Conservation (phyloP, 2,113 vertebrate genomes). For the Sebastes fasciatus region DNA sequence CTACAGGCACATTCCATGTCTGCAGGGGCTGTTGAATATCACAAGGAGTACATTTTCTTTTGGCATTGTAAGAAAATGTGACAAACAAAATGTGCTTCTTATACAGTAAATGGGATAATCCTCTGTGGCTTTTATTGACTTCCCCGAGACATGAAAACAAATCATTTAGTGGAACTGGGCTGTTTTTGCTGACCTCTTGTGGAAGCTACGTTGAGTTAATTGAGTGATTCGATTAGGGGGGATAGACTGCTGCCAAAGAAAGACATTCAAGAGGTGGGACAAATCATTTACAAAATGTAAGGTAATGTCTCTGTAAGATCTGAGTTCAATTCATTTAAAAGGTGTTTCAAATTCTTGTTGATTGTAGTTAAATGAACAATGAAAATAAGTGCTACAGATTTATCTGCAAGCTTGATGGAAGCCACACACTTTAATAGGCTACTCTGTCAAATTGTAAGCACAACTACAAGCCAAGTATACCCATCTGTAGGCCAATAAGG, state of each 20-base stretch:
- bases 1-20: neutral
- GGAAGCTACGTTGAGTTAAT: constrained; percentile 27
- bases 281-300: constrained; percentile 7
- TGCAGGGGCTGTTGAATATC: constrained; percentile 7
- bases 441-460: too few species aligned
- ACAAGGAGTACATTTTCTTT: neutral
- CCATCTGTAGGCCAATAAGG: too few species aligned
- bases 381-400: neutral
- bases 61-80: neutral
- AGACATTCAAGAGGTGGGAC: neutral
- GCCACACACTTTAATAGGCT: too few species aligned
- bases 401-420: neutral
- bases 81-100: constrained; percentile 1
- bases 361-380: neutral
- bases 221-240: neutral
- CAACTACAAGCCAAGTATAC: too few species aligned
- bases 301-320: neutral
- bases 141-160: constrained; percentile 18
- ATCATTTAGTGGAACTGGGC: neutral
- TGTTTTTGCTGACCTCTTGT: constrained; percentile 62
- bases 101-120: neutral
- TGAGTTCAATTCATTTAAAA: neutral
- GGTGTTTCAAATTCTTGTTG: too few species aligned
- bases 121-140: constrained; percentile 17
- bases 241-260: neutral